These are phyloP conservation scores for Percina caprodes DNA, from an alignment of 2,113 vertebrate species.

Conservation along the genomic window DNA sequence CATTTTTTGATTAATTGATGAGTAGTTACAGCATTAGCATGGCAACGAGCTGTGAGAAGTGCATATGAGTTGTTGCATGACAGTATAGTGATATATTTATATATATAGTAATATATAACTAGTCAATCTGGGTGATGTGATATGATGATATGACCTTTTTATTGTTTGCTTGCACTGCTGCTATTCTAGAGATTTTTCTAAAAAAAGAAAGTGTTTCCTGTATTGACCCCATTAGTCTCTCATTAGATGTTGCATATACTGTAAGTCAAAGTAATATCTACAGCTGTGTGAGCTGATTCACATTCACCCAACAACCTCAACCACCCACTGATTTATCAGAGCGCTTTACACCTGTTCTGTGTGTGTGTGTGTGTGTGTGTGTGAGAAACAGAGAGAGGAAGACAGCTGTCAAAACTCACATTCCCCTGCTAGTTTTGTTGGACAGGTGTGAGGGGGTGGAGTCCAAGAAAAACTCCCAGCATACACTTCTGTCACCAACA, in stretches of 20 bases:
- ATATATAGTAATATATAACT: background rate
- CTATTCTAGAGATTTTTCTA: background rate
- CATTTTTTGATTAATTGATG: background rate
- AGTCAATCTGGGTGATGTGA: background rate
- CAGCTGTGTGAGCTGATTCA: slow-evolving; percentile 34
- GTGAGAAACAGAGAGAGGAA: slow-evolving; percentile 39
- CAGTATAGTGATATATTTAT: background rate
- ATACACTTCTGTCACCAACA: slow-evolving; percentile 27
- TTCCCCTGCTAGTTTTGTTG: slow-evolving; percentile 70
- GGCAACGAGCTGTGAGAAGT: background rate
- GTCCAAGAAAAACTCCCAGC: slow-evolving; percentile 21
- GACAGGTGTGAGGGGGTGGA: slow-evolving; percentile 64
- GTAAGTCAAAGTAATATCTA: background rate
- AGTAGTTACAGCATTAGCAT: background rate
- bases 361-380: slow-evolving; percentile 26
- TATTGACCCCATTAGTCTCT: background rate
- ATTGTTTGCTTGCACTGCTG: too few relatives aligned
- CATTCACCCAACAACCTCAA: slow-evolving; percentile 24
- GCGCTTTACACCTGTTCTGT: slow-evolving; percentile 55
- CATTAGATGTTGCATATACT: background rate
- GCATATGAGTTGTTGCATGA: background rate
- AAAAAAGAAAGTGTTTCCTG: background rate
- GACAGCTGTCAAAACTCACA: slow-evolving; percentile 80
- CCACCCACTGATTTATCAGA: slow-evolving; percentile 55
- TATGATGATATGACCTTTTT: background rate